phyloP scores from a whole-genome alignment of 2,113 vertebrate species.

The Bos indicus region DNA sequence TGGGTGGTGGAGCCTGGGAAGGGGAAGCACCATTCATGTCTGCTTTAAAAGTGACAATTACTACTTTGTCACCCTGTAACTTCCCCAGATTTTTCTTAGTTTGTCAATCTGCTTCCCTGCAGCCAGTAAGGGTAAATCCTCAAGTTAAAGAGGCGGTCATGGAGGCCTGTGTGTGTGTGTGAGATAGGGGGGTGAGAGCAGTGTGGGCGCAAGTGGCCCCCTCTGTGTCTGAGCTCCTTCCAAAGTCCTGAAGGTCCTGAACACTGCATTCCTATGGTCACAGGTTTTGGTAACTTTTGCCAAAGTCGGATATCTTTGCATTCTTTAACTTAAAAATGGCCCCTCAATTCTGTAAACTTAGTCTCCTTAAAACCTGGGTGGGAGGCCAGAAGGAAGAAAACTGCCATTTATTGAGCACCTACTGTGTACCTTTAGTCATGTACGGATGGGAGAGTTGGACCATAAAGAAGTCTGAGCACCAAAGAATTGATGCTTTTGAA shows the following conservation, averaged over 20 bases:
- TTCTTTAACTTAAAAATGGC: background rate
- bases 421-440: background rate
- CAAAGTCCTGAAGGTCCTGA: background rate
- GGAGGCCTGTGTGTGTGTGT: no score
- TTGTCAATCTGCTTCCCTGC: background rate
- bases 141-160: background rate
- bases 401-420: background rate
- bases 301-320: background rate
- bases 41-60: background rate
- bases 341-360: background rate
- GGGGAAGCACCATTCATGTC: background rate
- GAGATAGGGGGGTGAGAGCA: background rate
- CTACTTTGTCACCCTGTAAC: background rate
- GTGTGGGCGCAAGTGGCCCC: fast-evolving
- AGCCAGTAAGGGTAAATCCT: slow-evolving; percentile 41
- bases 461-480: background rate
- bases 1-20: background rate
- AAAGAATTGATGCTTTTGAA: background rate
- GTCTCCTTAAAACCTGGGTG: background rate
- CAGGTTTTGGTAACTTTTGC: background rate
- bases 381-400: background rate
- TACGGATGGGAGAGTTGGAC: background rate
- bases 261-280: background rate
- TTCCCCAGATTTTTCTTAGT: slow-evolving; percentile 25
- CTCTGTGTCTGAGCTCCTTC: background rate